Evolutionary conservation across 2,888 invertebrate genomes (phyloP), one percentile per base, ranked within the genome.

Genomic region (Coecobrya sp.): DNA sequence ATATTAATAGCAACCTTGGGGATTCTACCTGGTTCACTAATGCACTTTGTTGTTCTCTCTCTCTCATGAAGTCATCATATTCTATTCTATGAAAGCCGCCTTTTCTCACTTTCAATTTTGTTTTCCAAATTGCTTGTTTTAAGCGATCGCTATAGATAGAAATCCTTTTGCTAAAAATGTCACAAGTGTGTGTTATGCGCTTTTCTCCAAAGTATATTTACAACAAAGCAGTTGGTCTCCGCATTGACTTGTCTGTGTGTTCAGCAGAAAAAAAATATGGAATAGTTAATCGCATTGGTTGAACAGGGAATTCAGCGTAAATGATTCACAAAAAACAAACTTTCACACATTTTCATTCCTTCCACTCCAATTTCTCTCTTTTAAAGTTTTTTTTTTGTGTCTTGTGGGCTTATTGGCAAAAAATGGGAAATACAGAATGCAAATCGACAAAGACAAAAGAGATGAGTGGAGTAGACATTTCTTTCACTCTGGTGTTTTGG

Each of bases 361-460:
- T 65, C 27, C 1, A 22, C 13, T 65, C 11, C 27, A 25, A 25
- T 25, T 65, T 25, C 11, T 11, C 25, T 65, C 11, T 65, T 27
- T 62, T n/a, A 2, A 36, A 2, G 25, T 65, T 25, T 65, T 27
- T 25, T 65, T 25, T 65, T 27, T 25, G 25, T 36, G 36, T 36
- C 65, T 25, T 25, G 22, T 16, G 13, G 11, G 19, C 25, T 25
- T 65, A 70, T 70, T 70, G 27, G 36, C 8, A 11, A 70, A 36
- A 70, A 70, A n/a, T 4, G 36, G 36, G 36, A 36, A n/a, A 36
- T 7, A 36, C 36, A 70, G n/a, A 70, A 70, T 70, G 68, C 68
- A 70, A 70, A 70, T 70, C 68, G n/a, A 70, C 68, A 70, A 70
- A 70, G 36, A 70, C 68, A 70, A 70, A 70, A 70, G 30, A 2